Evolutionary conservation across 2,888 invertebrate species (phyloP), one percentile per base, ranked within the genome.

Genomic region (Spatulosminthurus flaviceps): DNA sequence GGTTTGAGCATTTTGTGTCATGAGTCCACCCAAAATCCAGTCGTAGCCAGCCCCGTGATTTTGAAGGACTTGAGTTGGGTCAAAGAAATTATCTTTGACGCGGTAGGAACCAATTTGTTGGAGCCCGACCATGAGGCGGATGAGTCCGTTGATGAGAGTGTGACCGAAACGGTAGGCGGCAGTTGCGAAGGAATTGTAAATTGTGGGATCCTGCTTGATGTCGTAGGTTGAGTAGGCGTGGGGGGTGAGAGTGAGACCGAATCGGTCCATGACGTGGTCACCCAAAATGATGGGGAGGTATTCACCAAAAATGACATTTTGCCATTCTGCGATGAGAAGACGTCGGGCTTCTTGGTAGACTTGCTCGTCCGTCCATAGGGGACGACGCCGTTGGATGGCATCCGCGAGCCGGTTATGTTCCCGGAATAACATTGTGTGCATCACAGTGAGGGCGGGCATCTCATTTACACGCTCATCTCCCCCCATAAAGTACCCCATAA

Each of bases 381-480:
- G 81, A 13, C 72, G 26, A 0, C 78, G 16, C 9, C 13, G 2
- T 26, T 78, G 64, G 11, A 85, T 82, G 77, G 75, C 76, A 13
- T 43, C 75, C 0, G 84, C 84, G 21, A 85, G 73, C 21, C 84
- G 81, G 64, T 85, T 85, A 67, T 85, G 84, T 67, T 85, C 84
- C 22, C 84, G 78, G 26, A 84, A 81, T 7, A 83, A 70, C 22
- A 84, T 77, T 26, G 81, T 84, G 74, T 85, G 85, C 79, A 85
- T 77, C 1, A 79, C 80, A 21, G 85, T 84, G 22, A 85, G 71
- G 0, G 83, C 85, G 0, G 85, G 85, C 85, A 85, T 85, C 80
- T 85, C 85, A 80, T 85, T 85, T 0, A 85, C 85, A 24, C 84
- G 42, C 21, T 83, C 83, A 77, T 85, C 85, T 13, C 85, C 85